These are phyloP conservation scores for Recurvirostra avosetta DNA, from an alignment of 2,113 vertebrate genomes.

Conservation along the genomic window DNA sequence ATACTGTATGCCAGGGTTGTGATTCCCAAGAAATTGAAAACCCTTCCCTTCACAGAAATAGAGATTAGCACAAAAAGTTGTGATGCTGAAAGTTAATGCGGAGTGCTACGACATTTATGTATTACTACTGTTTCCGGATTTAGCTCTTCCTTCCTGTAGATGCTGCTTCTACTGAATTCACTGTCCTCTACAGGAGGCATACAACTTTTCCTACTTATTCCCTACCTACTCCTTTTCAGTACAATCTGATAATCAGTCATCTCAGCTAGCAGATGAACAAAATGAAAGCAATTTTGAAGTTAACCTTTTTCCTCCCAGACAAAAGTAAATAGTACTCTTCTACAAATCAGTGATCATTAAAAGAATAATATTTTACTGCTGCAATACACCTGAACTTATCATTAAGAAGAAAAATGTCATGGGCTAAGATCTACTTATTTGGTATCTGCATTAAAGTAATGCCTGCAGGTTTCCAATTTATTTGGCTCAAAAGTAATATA, in stretches of 20 bases:
- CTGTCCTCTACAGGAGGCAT: not conserved
- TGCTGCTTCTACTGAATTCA: not conserved
- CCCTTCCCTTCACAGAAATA: not conserved
- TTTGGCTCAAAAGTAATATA: not conserved
- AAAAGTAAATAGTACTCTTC: no score
- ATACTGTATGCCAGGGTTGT: not conserved
- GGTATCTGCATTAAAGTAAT: not conserved
- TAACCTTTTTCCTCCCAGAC: not conserved
- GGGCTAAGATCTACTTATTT: not conserved
- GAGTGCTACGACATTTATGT: not conserved
- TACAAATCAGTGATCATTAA: not conserved
- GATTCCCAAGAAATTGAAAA: not conserved
- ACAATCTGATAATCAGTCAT: not conserved
- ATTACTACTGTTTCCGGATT: not conserved
- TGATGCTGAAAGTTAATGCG: not conserved
- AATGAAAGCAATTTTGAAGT: not conserved
- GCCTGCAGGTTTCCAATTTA: not conserved
- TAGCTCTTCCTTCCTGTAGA: not conserved
- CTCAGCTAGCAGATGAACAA: not conserved
- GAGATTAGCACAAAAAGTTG: not conserved
- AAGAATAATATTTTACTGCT: not conserved
- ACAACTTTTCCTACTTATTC: not conserved
- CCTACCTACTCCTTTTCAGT: not conserved
- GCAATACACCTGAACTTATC: not conserved
- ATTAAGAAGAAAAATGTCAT: not conserved